Evolutionary conservation across 2,113 vertebrate species (phyloP).

Genomic region (Plecotus auritus): DNA sequence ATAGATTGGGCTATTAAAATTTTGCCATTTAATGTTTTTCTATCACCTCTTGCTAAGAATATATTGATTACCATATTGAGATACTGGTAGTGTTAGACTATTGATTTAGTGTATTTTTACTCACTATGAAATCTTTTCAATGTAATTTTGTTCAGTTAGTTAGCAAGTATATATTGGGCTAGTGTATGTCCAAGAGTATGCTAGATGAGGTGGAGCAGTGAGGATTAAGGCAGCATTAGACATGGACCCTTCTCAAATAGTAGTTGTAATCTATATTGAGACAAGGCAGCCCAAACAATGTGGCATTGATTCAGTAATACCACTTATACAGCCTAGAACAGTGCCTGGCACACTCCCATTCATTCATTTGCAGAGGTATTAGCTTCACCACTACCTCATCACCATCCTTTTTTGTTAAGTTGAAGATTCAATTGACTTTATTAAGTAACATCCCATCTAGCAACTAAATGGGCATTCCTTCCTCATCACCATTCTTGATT

Average conservation of each 20-base stretch:
- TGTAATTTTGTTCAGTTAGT: not conserved
- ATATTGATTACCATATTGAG: not conserved
- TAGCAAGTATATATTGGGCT: not conserved
- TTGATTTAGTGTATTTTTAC: conserved; percentile 8
- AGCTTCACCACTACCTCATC: not conserved
- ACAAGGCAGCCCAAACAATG: not conserved
- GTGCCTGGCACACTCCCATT: not conserved
- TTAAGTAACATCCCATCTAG: not conserved
- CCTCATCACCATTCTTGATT: not conserved
- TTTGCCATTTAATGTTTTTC: not conserved
- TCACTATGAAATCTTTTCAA: not conserved
- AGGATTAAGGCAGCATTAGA: not conserved
- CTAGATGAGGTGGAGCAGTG: not conserved
- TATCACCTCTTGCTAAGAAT: not conserved
- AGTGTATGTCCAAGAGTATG: not conserved
- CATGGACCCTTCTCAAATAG: not conserved
- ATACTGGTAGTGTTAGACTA: not conserved
- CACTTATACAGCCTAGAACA: not conserved
- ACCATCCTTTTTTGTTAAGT: not conserved
- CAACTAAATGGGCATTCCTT: not conserved
- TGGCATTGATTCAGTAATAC: not conserved
- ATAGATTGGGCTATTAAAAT: not conserved
- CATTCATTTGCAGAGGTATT: not conserved
- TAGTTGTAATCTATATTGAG: not conserved
- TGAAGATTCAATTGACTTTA: not conserved